phyloP scores from a whole-genome alignment of 2,797 vertebrate species.

The Poeciliopsis infans region DNA sequence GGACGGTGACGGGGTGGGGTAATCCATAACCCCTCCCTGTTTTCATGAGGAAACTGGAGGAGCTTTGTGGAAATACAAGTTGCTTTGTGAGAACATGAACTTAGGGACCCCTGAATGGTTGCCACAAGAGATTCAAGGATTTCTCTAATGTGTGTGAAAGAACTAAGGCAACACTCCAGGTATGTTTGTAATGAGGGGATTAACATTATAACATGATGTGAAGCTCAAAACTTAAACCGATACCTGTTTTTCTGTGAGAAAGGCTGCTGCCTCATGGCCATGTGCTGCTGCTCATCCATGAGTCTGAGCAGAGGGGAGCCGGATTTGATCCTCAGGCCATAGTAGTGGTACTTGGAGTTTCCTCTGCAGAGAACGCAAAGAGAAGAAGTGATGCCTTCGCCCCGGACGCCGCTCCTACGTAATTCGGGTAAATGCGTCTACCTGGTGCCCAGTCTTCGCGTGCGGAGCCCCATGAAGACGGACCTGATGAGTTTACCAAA shows the following conservation, averaged over 20 bases:
- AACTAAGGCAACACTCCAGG: no score
- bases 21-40: no score
- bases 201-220: no score
- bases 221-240: not conserved
- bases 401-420: not conserved
- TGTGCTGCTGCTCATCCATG: conserved; percentile 93
- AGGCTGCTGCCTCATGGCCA: conserved; percentile 93
- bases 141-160: no score
- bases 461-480: conserved; percentile 91
- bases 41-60: no score
- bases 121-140: no score
- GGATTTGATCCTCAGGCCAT: conserved; percentile 92
- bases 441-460: conserved; percentile 91
- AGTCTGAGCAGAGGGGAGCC: conserved; percentile 88
- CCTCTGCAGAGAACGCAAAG: conserved; percentile 79
- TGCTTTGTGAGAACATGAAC: no score
- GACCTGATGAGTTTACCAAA: conserved; percentile 96
- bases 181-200: no score
- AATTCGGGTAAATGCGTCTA: conserved; percentile 44
- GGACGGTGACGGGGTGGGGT: no score
- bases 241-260: conserved; percentile 93
- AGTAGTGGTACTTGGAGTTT: conserved; percentile 97
- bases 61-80: no score
- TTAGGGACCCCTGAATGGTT: no score
- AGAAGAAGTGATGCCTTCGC: not conserved